These are phyloP conservation scores for Eidolon helvum DNA, from an alignment of 2,113 vertebrate species.

Conservation along the genomic window DNA sequence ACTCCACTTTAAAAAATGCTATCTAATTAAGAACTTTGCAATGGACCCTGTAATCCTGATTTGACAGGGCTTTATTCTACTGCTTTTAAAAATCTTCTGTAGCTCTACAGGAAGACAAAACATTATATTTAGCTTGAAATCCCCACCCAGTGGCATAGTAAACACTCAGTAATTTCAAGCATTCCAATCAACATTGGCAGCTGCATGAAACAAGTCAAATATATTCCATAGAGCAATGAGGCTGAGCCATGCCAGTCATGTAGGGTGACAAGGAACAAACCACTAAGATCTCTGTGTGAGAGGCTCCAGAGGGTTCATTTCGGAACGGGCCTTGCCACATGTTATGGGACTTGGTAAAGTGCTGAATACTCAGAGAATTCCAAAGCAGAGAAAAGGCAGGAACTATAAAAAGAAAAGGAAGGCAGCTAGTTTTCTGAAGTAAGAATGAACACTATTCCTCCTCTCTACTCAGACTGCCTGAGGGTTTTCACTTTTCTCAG, in stretches of 20 bases:
- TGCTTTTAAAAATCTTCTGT: conserved; percentile 20
- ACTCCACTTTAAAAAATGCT: conserved; percentile 4
- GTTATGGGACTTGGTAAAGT: background rate
- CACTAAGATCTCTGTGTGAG: background rate
- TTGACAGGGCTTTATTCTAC: background rate
- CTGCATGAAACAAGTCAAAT: conserved; percentile 65
- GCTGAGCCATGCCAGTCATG: background rate
- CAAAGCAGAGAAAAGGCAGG: background rate
- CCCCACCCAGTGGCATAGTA: conserved; percentile 62
- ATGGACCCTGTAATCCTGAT: conserved; percentile 14
- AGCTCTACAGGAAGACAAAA: conserved; percentile 29
- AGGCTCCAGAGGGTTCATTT: background rate
- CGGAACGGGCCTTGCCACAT: background rate
- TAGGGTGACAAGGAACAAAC: background rate
- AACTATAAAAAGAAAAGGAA: background rate
- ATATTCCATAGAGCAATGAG: conserved; percentile 16
- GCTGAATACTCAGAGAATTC: background rate
- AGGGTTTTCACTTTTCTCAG: background rate
- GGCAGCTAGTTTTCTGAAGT: background rate
- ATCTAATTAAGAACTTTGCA: conserved; percentile 38
- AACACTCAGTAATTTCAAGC: conserved; percentile 74
- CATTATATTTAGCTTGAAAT: conserved; percentile 69
- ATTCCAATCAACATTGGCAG: conserved; percentile 63
- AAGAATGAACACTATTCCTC: background rate
- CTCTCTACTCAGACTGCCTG: rapidly evolving